Conservation (phyloP, 2,113 vertebrate genomes). For the Sinocyclocheilus rhinocerous region DNA sequence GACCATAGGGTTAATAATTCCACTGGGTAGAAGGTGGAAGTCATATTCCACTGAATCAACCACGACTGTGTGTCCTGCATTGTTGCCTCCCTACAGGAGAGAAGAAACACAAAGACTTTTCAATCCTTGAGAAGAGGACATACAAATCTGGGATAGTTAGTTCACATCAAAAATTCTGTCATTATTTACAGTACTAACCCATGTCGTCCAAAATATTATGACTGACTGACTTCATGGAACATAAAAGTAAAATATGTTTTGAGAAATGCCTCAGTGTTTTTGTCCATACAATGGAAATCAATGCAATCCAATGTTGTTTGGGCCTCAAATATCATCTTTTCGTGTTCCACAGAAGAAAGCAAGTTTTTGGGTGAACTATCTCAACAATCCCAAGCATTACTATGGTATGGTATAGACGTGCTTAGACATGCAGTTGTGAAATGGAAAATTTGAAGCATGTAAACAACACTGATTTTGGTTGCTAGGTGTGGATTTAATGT, state of each 20-base stretch:
- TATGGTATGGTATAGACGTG: not conserved
- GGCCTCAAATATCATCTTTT: not conserved
- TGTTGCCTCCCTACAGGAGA: constrained; percentile 90
- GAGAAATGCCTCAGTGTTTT: not conserved
- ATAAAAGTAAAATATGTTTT: not conserved
- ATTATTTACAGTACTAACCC: not conserved
- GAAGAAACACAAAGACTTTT: constrained; percentile 26
- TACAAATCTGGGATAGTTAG: not conserved
- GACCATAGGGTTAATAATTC: constrained; percentile 97
- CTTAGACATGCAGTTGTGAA: not conserved
- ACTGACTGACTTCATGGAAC: not conserved
- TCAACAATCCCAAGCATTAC: not conserved
- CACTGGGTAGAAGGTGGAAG: constrained; percentile 97
- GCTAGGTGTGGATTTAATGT: not conserved
- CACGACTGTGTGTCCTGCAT: constrained; percentile 97
- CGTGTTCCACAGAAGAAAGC: not conserved
- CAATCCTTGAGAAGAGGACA: not conserved
- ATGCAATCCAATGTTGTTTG: not conserved
- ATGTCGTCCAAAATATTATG: not conserved
- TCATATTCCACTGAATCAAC: constrained; percentile 97
- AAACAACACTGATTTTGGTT: constrained; percentile 5
- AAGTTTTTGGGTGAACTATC: not conserved
- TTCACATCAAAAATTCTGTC: not conserved
- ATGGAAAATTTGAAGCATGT: not conserved
- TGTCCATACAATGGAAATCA: not conserved